Percentiles rank a stretch among this genome's conserved stretches.
These are phyloP conservation scores for Gasterosteus nipponicus DNA, from an alignment of 2,113 vertebrate genomes.

Conservation along the genomic window DNA sequence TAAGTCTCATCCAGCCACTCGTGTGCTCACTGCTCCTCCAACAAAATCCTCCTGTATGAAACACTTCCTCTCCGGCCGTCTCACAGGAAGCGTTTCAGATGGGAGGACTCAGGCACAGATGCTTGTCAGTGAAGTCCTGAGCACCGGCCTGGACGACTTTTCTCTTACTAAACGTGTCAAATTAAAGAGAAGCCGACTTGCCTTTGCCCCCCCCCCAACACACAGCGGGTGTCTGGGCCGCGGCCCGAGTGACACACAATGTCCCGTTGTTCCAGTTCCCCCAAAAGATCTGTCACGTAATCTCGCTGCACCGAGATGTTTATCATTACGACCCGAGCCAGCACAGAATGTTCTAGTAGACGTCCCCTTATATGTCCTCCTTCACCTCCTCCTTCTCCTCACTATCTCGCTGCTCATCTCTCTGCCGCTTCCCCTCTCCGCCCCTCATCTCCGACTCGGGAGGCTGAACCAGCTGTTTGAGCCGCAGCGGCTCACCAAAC, in stretches of 20 bases:
- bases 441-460: constrained; percentile 4
- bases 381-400: background rate
- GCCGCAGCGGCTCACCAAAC: background rate
- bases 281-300: background rate
- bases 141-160: too few relatives aligned
- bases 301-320: background rate
- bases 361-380: background rate
- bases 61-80: background rate
- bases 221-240: background rate
- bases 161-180: too few relatives aligned
- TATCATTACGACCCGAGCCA: background rate
- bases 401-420: constrained; percentile 5
- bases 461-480: constrained; percentile 10
- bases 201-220: background rate
- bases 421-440: background rate
- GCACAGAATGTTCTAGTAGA: background rate
- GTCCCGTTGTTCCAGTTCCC: constrained; percentile 1
- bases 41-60: background rate
- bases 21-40: too few relatives aligned
- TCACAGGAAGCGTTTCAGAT: too few relatives aligned
- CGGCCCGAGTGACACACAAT: constrained; percentile 14
- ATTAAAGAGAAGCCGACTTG: too few relatives aligned
- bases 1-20: background rate
- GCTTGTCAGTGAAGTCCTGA: too few relatives aligned
- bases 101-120: background rate